Conservation (phyloP, 2,113 vertebrate species). For the Pontoporia blainvillei region DNA sequence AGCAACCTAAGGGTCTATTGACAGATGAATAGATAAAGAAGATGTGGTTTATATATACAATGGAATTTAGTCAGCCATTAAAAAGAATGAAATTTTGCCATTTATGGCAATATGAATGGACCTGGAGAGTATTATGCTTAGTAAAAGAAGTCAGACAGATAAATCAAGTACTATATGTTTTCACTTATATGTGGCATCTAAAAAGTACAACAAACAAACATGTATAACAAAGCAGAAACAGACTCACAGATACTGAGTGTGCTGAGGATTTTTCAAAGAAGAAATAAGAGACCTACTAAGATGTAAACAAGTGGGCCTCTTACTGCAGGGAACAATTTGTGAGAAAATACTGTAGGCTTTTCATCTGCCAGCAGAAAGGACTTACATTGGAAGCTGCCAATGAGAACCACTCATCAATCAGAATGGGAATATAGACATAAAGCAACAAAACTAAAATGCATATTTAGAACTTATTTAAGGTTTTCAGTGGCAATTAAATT, state of each 20-base stretch:
- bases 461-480: neutral
- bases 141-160: too few species aligned
- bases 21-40: too few species aligned
- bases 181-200: too few species aligned
- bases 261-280: neutral
- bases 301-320: neutral
- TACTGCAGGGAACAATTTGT: neutral
- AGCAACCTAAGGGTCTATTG: too few species aligned
- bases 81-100: too few species aligned
- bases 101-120: too few species aligned
- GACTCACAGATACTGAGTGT: neutral
- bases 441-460: neutral
- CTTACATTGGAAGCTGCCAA: neutral
- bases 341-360: neutral
- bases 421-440: neutral
- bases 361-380: neutral
- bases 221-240: too few species aligned
- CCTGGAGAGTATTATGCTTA: too few species aligned
- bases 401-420: neutral
- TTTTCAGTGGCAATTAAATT: neutral
- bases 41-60: too few species aligned
- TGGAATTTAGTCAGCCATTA: too few species aligned
- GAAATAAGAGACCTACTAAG: neutral
- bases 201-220: too few species aligned
- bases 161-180: too few species aligned